Evolutionary conservation across 2,113 vertebrate genomes (phyloP), one percentile per base, ranked within the genome.

Genomic region (Noctilio leporinus): DNA sequence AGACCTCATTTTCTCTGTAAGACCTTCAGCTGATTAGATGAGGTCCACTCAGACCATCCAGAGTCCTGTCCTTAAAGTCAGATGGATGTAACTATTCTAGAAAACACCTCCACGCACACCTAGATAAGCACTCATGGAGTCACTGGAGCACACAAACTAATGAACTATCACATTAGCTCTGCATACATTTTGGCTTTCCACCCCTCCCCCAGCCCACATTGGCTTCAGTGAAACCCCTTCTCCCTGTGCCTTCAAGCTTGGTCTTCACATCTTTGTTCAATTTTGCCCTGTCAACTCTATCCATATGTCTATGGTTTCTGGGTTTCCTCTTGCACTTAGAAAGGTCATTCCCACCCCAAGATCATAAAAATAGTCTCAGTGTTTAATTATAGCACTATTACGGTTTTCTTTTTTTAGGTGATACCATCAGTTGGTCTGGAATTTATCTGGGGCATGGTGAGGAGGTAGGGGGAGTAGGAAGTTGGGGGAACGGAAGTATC

Each of bases 361-460:
- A 40, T 53, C 57, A 69, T 59, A 92, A 91, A 86, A 88, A 89
- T 91, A 85, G 69, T 17, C 45, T 72, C 0, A 0, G 30, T 69
- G 30, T 69, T 92, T 87, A 92, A 57, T 92, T 86, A 67, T 75
- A 53, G 76, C 14, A 11, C 64, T 51, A n/a, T 78, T 77, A 76
- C 26, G n/a, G 65, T 89, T 77, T 91, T 83, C 76, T 86, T 93
- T 89, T 86, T 96, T 89, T 89, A 92, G 85, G 40, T 22, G 33
- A 43, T 16, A 59, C n/a, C 57, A 14, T 78, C 28, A 86, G 67
- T 81, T 76, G 72, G 77, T 93, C 86, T 81, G 72, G 59, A 76
- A 82, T 87, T 69, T 92, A 87, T 84, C 65, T 57, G 72, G 51
- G 62, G 28, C 78, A 4, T 1, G 0, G 26, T 2, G 10, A 43